Conservation (phyloP, 2,888 invertebrate genomes). For the Melipona beecheii region DNA sequence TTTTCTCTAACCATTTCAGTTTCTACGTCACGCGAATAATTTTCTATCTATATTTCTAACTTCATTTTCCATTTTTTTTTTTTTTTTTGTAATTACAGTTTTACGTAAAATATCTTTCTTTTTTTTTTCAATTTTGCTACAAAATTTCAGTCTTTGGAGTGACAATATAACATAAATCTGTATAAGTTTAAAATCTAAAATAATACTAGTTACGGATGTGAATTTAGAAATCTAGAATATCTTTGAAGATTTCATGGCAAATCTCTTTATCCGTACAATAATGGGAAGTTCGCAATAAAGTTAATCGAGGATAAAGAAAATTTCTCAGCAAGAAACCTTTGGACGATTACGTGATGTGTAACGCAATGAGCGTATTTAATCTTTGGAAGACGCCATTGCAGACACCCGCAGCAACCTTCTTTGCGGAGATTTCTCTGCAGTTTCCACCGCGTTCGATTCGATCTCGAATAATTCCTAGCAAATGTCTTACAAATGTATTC, state of each 20-base stretch:
- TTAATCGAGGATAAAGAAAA: not conserved
- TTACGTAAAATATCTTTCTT: too few species aligned
- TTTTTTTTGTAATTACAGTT: not conserved
- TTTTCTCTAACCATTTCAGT: not conserved
- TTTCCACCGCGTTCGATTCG: constrained; percentile 12
- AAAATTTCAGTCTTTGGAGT: not conserved
- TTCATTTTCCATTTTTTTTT: too few species aligned
- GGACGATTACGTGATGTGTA: constrained; percentile 40
- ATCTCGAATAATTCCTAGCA: not conserved
- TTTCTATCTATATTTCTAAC: not conserved
- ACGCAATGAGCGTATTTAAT: constrained; percentile 35
- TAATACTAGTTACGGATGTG: not conserved
- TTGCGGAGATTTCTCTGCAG: constrained; percentile 39
- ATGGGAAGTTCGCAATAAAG: not conserved
- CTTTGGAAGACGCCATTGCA: constrained; percentile 24
- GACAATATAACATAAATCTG: too few species aligned
- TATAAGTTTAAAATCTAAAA: too few species aligned
- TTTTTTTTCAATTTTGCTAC: not conserved
- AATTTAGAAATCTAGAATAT: not conserved
- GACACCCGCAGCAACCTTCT: constrained; percentile 6
- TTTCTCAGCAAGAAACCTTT: constrained; percentile 2
- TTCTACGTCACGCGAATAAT: not conserved
- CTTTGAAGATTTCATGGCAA: not conserved
- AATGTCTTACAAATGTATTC: not conserved
- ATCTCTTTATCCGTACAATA: not conserved